Base-by-base conservation (phyloP, 2,797 vertebrate species). In the Pempheris klunzingeri region DNA sequence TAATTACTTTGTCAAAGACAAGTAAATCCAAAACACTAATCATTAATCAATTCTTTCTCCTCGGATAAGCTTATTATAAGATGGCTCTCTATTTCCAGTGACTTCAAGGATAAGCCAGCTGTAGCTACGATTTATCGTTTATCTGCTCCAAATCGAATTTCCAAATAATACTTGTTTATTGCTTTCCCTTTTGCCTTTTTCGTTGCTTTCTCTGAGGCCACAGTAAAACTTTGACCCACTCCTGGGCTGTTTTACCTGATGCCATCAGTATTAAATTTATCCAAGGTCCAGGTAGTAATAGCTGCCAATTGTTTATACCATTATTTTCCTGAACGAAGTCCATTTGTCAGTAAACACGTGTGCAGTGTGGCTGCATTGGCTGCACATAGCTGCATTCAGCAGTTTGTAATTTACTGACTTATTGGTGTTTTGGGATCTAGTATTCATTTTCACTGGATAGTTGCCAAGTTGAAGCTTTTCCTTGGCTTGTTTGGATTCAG, bases 81-180 rank as follows among this genome's bases (percentile, higher is more conserved):
- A 53, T 32, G 4, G 1, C 30, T 53, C 47, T 47, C 10, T 17
- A 1, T 18, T 43, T 52, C 28, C 11, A 7, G 12, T 20, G 12
- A 28, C 44, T 41, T 36, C 26, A 55, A 17, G 30, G 47, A 62
- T 67, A 44, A 54, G 20, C 18, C 32, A 49, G 46, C 34, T 55
- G 4, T 49, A 34, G 10, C 13, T 26, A n/a, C 17, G 28, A 3
- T 50, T 39, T 46, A 4, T 68, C 68, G 49, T 46, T 54, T 73
- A 50, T 50, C 41, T 36, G 41, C 36, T 54, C 12, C 6, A 22
- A 71, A 54, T 26, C 5, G 26, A 54, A 67, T 54, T 60, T 54
- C 20, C 39, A 47, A 36, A 49, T 57, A 52, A 36, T 14, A 11
- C 18, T 8, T 18, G 22, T 52, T 59, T 39, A 22, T 38, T 44